These are phyloP conservation scores for Pachydiplax longipennis DNA, from an alignment of 2,888 invertebrate species.

Conservation along the genomic window DNA sequence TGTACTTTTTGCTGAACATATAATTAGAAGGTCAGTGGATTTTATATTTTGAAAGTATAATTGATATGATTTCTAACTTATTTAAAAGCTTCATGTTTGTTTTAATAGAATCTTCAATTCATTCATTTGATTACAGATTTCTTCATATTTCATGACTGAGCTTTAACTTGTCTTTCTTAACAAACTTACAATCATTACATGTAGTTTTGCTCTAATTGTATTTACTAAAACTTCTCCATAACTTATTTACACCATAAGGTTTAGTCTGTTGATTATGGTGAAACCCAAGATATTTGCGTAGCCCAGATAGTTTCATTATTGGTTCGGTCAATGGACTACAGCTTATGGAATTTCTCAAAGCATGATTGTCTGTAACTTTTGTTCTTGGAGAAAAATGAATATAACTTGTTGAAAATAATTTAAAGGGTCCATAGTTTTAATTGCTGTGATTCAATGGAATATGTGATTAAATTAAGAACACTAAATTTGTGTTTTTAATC, in stretches of 20 bases:
- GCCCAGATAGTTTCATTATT: no score
- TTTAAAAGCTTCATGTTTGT: not conserved
- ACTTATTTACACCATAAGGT: not conserved
- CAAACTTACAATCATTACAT: not conserved
- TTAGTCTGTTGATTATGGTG: not conserved
- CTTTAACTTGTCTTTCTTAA: not conserved
- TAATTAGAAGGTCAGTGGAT: constrained; percentile 40
- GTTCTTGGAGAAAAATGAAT: no score
- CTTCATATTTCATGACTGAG: not conserved
- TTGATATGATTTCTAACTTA: not conserved
- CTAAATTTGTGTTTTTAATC: no score
- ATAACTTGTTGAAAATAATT: no score
- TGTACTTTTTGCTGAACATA: constrained; percentile 25
- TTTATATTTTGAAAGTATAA: constrained; percentile 8
- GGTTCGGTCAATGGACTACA: no score
- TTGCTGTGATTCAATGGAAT: no score
- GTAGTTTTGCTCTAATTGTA: not conserved
- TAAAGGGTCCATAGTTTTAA: no score
- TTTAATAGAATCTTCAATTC: not conserved
- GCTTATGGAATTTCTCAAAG: no score
- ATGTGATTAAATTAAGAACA: no score
- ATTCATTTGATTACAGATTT: not conserved
- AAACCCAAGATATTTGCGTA: not conserved
- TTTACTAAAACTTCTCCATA: not conserved
- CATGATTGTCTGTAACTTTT: no score